Evolutionary conservation across 2,888 invertebrate genomes (phyloP), one percentile per base, ranked within the genome.

Genomic region (Eristalis intricaria): DNA sequence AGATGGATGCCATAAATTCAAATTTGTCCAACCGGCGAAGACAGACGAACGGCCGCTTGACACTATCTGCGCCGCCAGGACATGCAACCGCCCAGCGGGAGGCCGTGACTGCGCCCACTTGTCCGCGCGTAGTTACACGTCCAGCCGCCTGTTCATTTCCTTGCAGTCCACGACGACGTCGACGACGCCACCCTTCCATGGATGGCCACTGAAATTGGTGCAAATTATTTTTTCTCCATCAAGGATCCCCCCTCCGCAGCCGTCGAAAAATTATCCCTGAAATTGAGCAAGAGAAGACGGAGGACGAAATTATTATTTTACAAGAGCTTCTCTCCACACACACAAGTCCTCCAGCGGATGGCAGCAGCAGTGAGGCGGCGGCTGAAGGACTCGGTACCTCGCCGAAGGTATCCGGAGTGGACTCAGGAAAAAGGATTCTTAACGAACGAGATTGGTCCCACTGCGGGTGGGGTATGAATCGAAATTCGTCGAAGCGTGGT

Each of bases 171-270:
- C 64, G 43, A 56, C 32, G 23, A 56, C 13, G 61, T 38, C 40
- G 58, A 71, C 70, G 40, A 26, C 66, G 35, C 74, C 22, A 10
- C 26, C 26, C 2, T 3, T 69, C n/a, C 19, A 2, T 32, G 70
- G 56, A 63, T 70, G 65, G 50, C 66, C 71, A 61, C 75, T 80
- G 73, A 84, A 87, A 87, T 80, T 84, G 74, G 84, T 69, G 87
- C 70, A 84, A 87, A 87, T 87, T 84, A 87, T 87, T 87, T 84
- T 87, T 84, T 80, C 87, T 76, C 76, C 83, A 84, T 87, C 84
- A 87, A 80, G 84, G 64, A 84, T 75, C 35, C 60, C 58, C 56
- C 2, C 15, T 23, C 3, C 60, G 61, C 23, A 0, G n/a, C 60
- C 73, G 64, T 64, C 71, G 76, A 79, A 75, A 32, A 84, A 79